Conservation (phyloP, 2,113 vertebrate species). For the Dromaius novaehollandiae region DNA sequence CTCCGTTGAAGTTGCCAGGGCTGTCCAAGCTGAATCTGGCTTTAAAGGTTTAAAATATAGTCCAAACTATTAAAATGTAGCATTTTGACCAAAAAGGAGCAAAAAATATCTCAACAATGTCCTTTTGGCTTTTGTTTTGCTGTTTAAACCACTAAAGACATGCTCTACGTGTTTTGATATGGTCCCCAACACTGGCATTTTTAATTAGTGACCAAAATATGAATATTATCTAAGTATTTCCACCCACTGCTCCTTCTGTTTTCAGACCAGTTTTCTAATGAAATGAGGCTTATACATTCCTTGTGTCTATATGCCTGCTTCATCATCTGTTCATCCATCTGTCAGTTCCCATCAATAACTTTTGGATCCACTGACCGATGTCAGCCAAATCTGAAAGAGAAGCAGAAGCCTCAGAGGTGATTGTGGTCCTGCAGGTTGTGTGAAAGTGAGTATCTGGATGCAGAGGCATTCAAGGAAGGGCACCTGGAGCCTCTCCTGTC, state of each 20-base stretch:
- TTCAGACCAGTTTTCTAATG: constrained; percentile 30
- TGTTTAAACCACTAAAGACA: background rate
- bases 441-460: background rate
- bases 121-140: background rate
- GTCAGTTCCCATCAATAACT: constrained; percentile 13
- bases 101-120: background rate
- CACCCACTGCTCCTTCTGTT: background rate
- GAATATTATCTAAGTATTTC: background rate
- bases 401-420: background rate
- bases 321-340: constrained; percentile 44
- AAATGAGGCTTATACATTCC: constrained; percentile 20
- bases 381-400: constrained; percentile 5
- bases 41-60: constrained; percentile 26
- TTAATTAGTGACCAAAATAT: background rate
- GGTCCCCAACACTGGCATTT: background rate
- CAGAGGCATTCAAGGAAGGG: background rate
- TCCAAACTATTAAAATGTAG: background rate
- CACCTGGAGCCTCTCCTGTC: no score
- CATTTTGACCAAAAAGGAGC: background rate
- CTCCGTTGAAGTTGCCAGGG: constrained; percentile 1
- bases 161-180: background rate
- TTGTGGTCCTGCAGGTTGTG: background rate
- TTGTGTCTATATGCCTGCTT: constrained; percentile 24
- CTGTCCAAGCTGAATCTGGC: background rate
- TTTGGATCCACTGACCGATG: background rate